Percentiles rank a stretch among this genome's conserved stretches.
Evolutionary conservation across 2,888 invertebrate genomes (phyloP).

Genomic region (Drosophila peninsularis): DNA sequence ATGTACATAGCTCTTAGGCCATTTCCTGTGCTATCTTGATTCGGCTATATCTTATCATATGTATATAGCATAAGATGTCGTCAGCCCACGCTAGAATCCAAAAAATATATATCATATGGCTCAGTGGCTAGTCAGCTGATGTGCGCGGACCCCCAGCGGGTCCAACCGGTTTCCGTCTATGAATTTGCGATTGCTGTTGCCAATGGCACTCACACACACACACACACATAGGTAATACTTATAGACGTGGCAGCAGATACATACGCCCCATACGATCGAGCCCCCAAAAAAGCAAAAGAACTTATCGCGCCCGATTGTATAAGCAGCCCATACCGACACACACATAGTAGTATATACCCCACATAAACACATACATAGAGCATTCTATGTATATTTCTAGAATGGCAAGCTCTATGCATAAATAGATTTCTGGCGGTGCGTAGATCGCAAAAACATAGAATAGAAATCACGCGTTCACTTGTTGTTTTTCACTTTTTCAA

Average conservation of each 20-base stretch:
- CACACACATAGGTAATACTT: slow-evolving; percentile 3
- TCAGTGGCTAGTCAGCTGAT: slow-evolving; percentile 63
- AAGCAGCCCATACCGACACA: slow-evolving; percentile 24
- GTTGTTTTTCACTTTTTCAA: slow-evolving; percentile 7
- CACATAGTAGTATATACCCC: neutral
- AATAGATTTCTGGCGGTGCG: slow-evolving; percentile 46
- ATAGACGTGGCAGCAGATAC: slow-evolving; percentile 53
- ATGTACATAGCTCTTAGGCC: slow-evolving; percentile 18
- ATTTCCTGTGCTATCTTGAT: slow-evolving; percentile 45
- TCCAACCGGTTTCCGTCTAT: slow-evolving; percentile 56
- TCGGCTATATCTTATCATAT: slow-evolving; percentile 44
- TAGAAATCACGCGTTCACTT: slow-evolving; percentile 49
- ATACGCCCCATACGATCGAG: slow-evolving; percentile 58
- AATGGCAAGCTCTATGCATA: slow-evolving; percentile 25
- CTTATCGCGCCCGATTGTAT: slow-evolving; percentile 67
- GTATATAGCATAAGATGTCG: slow-evolving; percentile 34
- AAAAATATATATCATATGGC: slow-evolving; percentile 63
- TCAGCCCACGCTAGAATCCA: slow-evolving; percentile 39
- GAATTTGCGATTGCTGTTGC: slow-evolving; percentile 62
- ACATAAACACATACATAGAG: neutral
- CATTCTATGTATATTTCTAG: slow-evolving; percentile 1
- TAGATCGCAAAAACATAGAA: slow-evolving; percentile 3
- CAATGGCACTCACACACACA: slow-evolving; percentile 47
- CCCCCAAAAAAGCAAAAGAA: slow-evolving; percentile 62
- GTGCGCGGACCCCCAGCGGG: slow-evolving; percentile 7